Conservation (phyloP, 1,140 invertebrate genomes). For the Mya arenaria region DNA sequence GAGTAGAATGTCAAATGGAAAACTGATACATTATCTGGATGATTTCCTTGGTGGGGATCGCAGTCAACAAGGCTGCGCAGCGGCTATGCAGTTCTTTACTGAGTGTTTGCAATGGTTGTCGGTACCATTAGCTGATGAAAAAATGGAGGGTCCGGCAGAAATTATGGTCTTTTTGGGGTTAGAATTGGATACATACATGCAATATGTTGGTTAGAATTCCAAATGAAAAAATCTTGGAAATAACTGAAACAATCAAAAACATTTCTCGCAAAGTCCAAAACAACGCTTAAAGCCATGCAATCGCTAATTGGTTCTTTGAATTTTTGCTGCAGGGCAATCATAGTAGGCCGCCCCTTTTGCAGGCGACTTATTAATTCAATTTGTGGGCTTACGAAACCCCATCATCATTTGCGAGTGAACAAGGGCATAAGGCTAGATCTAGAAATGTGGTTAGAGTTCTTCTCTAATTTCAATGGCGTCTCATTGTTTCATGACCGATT, state of each 20-base stretch:
- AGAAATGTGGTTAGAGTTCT: constrained; percentile 34
- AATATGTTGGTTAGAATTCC: background rate
- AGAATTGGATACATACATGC: constrained; percentile 33
- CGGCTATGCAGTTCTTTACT: background rate
- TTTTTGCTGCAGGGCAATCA: constrained; percentile 43
- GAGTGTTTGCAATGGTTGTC: constrained; percentile 10
- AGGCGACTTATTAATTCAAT: constrained; percentile 43
- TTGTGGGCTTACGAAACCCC: background rate
- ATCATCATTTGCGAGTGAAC: constrained; percentile 40
- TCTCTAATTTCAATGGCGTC: constrained; percentile 33
- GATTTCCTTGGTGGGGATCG: background rate
- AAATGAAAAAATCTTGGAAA: background rate
- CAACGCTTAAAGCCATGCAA: constrained; percentile 52
- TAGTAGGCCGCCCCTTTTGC: constrained; percentile 40
- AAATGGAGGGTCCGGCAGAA: constrained; percentile 42
- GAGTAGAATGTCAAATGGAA: background rate
- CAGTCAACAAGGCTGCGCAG: constrained; percentile 4
- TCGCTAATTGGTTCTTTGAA: constrained; percentile 54
- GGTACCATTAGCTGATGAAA: constrained; percentile 47
- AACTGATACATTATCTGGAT: background rate
- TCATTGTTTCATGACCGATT: constrained; percentile 31
- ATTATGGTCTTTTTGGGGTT: constrained; percentile 21
- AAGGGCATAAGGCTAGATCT: constrained; percentile 29
- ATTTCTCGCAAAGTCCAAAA: background rate
- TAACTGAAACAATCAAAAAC: background rate